Evolutionary conservation across 2,113 vertebrate species (phyloP).

Genomic region (Mystacornis crossleyi): DNA sequence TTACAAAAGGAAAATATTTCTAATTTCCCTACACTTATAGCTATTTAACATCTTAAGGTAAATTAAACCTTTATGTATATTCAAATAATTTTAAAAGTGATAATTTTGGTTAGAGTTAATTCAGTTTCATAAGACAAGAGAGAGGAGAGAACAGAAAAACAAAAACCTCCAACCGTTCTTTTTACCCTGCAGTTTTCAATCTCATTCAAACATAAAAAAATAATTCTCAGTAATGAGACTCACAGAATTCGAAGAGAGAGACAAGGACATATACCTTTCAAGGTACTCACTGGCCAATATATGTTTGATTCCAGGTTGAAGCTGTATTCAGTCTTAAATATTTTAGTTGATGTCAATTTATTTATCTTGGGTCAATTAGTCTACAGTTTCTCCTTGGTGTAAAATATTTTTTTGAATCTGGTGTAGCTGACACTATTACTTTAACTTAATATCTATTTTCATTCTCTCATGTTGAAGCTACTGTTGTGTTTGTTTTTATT

Average conservation of each 20-base stretch:
- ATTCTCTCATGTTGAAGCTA: not conserved
- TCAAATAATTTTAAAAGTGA: not conserved
- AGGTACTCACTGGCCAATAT: not conserved
- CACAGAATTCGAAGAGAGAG: not conserved
- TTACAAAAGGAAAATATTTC: not conserved
- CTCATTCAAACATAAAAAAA: not conserved
- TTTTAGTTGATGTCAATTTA: not conserved
- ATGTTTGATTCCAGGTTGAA: not conserved
- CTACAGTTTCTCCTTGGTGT: not conserved
- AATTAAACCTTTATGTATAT: not conserved
- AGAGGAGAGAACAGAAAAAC: not conserved
- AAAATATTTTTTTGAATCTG: not conserved
- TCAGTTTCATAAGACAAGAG: not conserved
- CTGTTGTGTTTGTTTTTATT: not conserved
- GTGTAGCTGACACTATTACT: not conserved
- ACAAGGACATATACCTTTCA: not conserved
- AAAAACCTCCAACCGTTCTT: not conserved
- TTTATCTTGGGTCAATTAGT: not conserved
- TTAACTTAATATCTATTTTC: not conserved
- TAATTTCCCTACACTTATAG: not conserved
- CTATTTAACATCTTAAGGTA: not conserved
- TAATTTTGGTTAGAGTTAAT: not conserved
- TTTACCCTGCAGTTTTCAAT: not conserved
- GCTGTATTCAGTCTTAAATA: not conserved
- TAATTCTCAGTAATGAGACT: not conserved